Conservation (phyloP, 1,140 invertebrate genomes). For the Aphelenchoides besseyi region DNA sequence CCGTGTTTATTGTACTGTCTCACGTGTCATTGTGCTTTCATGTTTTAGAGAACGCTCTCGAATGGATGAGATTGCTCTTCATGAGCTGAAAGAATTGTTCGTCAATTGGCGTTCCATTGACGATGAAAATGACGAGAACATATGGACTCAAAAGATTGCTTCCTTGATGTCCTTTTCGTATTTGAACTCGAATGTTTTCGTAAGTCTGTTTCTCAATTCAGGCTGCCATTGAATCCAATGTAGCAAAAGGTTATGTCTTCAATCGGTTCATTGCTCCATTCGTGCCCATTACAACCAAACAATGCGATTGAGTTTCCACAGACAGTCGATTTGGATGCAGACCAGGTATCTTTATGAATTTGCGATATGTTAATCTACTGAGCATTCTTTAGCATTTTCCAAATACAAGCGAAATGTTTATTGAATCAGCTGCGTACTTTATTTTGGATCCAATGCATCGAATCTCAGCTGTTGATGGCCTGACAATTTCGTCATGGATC, state of each 20-base stretch:
- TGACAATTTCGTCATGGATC: slow-evolving; percentile 31
- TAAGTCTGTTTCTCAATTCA: slow-evolving; percentile 1
- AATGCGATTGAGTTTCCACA: slow-evolving; percentile 38
- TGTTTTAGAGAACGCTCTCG: no score
- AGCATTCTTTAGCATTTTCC: slow-evolving; percentile 12
- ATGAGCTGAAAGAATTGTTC: no score
- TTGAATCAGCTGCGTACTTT: slow-evolving; percentile 19
- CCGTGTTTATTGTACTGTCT: no score
- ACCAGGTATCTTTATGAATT: background rate
- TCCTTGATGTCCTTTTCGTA: slow-evolving; percentile 17
- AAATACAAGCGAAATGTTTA: background rate
- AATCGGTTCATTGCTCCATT: slow-evolving; percentile 22
- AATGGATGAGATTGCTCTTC: no score
- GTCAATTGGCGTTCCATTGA: no score
- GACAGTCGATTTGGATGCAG: background rate
- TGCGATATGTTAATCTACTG: background rate
- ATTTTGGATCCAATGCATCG: slow-evolving; percentile 25
- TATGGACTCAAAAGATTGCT: background rate
- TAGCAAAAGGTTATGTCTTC: slow-evolving; percentile 23
- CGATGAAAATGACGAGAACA: background rate
- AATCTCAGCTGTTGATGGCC: slow-evolving; percentile 6
- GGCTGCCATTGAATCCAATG: background rate
- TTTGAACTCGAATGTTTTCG: slow-evolving; percentile 11
- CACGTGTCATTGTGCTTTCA: no score
- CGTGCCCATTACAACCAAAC: slow-evolving; percentile 22